A percentile compares a stretch with the other conserved stretches of the same genome.
phyloP scores from a whole-genome alignment of 2,113 vertebrate genomes.

The Dunckerocampus dactyliophorus region DNA sequence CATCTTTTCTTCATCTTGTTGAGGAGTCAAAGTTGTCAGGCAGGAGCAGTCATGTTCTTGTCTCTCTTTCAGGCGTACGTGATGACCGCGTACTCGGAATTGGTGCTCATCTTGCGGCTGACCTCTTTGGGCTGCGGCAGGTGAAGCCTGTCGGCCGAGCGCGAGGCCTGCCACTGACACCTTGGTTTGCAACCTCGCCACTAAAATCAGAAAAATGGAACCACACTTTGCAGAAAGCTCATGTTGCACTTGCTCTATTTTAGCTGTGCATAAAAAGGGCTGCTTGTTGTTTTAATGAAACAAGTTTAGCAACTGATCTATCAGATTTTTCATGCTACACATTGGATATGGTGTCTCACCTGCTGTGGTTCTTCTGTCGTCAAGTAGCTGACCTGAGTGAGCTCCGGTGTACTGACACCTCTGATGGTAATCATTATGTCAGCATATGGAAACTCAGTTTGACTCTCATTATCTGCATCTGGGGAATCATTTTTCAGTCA shows the following conservation, averaged over 20 bases:
- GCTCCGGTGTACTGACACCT: slow-evolving; percentile 71
- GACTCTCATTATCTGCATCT: slow-evolving; percentile 62
- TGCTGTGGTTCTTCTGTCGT: slow-evolving; percentile 47
- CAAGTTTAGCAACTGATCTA: too few relatives aligned
- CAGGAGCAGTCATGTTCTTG: too few relatives aligned
- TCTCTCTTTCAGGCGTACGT: slow-evolving; percentile 57
- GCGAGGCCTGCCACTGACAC: slow-evolving; percentile 56
- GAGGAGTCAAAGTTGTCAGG: neutral
- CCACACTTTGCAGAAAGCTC: neutral
- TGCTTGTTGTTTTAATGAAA: neutral
- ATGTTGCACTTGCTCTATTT: too few relatives aligned
- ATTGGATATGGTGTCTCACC: slow-evolving; percentile 37
- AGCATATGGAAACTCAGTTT: slow-evolving; percentile 76
- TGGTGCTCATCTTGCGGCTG: slow-evolving; percentile 74
- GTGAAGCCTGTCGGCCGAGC: slow-evolving; percentile 72
- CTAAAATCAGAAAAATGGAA: slow-evolving; percentile 29
- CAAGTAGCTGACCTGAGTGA: slow-evolving; percentile 56
- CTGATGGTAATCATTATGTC: slow-evolving; percentile 75
- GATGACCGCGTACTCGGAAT: slow-evolving; percentile 76
- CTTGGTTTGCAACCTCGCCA: slow-evolving; percentile 50
- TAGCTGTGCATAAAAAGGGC: neutral
- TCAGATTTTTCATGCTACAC: too few relatives aligned
- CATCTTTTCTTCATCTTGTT: neutral
- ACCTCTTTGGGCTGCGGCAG: slow-evolving; percentile 66
- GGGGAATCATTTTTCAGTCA: slow-evolving; percentile 5